These are phyloP conservation scores for Wasmannia auropunctata DNA, from an alignment of 1,140 invertebrate species.

Conservation along the genomic window DNA sequence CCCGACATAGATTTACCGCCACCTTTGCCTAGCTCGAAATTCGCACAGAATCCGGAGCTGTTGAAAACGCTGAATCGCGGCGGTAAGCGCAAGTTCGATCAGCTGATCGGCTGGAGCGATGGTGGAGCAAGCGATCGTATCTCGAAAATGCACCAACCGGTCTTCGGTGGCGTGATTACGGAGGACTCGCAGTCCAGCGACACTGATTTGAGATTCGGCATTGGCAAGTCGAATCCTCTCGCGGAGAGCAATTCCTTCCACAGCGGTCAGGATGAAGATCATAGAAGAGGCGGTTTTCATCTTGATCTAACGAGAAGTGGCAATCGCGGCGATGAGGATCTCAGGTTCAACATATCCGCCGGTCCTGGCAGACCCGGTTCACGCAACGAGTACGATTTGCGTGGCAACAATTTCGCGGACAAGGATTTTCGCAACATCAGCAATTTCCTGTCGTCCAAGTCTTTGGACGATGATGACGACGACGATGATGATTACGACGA, in stretches of 20 bases:
- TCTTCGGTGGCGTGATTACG: conserved; percentile 76
- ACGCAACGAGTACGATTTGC: conserved; percentile 64
- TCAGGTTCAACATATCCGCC: conserved; percentile 66
- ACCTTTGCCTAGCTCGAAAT: conserved; percentile 83
- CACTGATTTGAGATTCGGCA: conserved; percentile 75
- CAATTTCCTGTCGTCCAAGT: conserved; percentile 63
- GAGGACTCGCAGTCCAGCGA: conserved; percentile 80
- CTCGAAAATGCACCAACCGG: conserved; percentile 79
- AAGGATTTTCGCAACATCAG: conserved; percentile 73
- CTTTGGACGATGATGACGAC: conserved; percentile 70
- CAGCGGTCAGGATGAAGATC: conserved; percentile 70
- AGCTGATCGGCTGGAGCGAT: conserved; percentile 83
- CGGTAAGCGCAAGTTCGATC: conserved; percentile 83
- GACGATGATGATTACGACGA: conserved; percentile 75
- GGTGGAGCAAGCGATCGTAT: conserved; percentile 73
- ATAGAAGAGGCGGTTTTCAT: conserved; percentile 61
- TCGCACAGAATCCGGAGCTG: conserved; percentile 83
- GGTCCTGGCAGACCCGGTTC: conserved; percentile 73
- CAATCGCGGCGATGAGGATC: conserved; percentile 70
- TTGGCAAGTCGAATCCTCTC: conserved; percentile 52
- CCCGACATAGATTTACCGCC: conserved; percentile 81
- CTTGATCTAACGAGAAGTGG: conserved; percentile 44
- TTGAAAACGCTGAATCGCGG: conserved; percentile 82
- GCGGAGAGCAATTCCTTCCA: conserved; percentile 59
- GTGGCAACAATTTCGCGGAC: conserved; percentile 71